Conservation (phyloP, 2,888 invertebrate genomes). For the Drosophila recens region DNA sequence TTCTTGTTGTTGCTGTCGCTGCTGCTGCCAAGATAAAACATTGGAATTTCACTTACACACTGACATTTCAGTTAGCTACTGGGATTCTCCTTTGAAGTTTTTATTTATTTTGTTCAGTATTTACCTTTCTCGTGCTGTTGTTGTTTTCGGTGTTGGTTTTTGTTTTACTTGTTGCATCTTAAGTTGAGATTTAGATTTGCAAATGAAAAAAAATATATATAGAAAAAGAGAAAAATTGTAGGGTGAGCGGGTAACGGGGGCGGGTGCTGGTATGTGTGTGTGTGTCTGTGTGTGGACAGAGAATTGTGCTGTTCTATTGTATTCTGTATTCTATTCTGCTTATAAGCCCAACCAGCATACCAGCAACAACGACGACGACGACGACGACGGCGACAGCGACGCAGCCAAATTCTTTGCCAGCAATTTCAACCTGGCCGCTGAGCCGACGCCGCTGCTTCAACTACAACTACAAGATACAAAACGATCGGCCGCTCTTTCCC, state of each 20-base stretch:
- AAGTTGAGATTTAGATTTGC: constrained; percentile 54
- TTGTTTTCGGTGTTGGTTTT: constrained; percentile 43
- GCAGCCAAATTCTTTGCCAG: constrained; percentile 67
- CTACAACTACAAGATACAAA: constrained; percentile 54
- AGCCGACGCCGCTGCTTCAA: constrained; percentile 44
- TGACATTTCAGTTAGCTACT: constrained; percentile 76
- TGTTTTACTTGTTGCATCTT: constrained; percentile 34
- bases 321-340: constrained; percentile 47
- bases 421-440: constrained; percentile 66
- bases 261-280: constrained; percentile 31
- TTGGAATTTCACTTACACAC: constrained; percentile 77
- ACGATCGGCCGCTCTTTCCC: constrained; percentile 49
- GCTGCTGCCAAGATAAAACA: constrained; percentile 65
- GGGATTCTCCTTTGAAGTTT: constrained; percentile 79
- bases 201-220: constrained; percentile 10
- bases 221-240: constrained; percentile 17
- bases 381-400: constrained; percentile 39
- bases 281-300: constrained; percentile 25
- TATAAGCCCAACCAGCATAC: constrained; percentile 55
- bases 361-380: constrained; percentile 20
- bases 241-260: constrained; percentile 1
- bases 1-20: constrained; percentile 29
- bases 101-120: constrained; percentile 68
- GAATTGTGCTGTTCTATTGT: constrained; percentile 55
- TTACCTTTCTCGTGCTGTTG: constrained; percentile 65